phyloP scores from a whole-genome alignment of 2,113 vertebrate genomes.

The Urocynchramus pylzowi region DNA sequence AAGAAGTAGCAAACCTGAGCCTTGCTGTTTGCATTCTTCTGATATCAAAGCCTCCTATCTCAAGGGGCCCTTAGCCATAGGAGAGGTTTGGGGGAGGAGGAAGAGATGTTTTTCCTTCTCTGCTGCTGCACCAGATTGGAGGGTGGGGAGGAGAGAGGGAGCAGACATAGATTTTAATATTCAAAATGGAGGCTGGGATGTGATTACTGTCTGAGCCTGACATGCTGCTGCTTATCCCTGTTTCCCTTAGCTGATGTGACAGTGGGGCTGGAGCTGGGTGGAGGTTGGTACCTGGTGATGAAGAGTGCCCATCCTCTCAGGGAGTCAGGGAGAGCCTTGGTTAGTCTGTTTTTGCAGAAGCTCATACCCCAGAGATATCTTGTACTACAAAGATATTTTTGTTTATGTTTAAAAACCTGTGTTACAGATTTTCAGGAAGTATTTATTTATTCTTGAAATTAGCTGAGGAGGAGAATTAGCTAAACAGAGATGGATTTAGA shows the following conservation, averaged over 20 bases:
- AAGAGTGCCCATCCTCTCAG: neutral
- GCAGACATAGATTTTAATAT: neutral
- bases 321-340: neutral
- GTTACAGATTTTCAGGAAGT: conserved; percentile 31
- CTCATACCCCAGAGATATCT: neutral
- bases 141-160: neutral
- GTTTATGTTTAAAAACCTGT: neutral
- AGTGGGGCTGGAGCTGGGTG: neutral
- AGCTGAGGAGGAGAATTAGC: conserved; percentile 50
- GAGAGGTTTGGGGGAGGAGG: conserved; percentile 15
- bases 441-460: conserved; percentile 50
- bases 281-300: neutral
- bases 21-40: conserved; percentile 42
- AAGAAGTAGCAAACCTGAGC: conserved; percentile 36
- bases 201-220: neutral
- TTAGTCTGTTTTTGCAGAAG: neutral
- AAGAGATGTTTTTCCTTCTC: conserved; percentile 41
- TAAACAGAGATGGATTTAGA: conserved; percentile 44
- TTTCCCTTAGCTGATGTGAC: neutral
- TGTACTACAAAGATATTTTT: neutral
- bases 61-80: conserved; percentile 19
- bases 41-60: conserved; percentile 38
- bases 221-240: neutral
- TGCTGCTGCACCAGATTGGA: neutral
- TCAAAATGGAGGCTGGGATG: neutral